Evolutionary conservation across 1,140 invertebrate species (phyloP).

Genomic region (Elysia chlorotica): DNA sequence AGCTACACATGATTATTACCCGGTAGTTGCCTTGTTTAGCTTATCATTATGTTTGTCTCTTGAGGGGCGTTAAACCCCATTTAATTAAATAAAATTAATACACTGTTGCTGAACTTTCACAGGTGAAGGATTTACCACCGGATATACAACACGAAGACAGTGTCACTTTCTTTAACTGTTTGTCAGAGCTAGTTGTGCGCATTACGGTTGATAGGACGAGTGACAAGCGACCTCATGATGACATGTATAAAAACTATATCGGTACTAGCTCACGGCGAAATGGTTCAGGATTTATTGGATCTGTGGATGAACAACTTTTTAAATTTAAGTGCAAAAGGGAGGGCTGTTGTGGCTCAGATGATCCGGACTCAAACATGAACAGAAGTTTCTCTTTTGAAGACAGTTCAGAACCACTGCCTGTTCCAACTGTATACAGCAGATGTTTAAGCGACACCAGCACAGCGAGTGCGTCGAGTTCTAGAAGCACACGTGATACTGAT

Average conservation of each 20-base stretch:
- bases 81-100: too few species aligned
- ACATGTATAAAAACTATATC: conserved; percentile 4
- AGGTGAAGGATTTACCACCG: conserved; percentile 10
- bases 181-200: conserved; percentile 8
- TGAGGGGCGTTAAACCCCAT: too few species aligned
- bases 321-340: conserved; percentile 1
- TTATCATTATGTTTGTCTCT: too few species aligned
- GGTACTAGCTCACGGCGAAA: background rate
- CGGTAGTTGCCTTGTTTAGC: too few species aligned
- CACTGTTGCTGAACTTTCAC: too few species aligned
- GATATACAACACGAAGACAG: conserved; percentile 18
- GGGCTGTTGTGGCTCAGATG: background rate
- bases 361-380: too few species aligned
- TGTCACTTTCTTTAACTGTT: conserved; percentile 12
- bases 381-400: too few species aligned
- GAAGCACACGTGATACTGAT: background rate
- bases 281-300: conserved; percentile 17
- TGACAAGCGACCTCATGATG: background rate
- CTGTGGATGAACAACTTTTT: background rate
- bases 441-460: conserved; percentile 1
- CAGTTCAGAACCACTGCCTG: background rate
- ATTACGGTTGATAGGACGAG: conserved; percentile 10
- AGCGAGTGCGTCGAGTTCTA: background rate
- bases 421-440: background rate
- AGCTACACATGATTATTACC: too few species aligned